Evolutionary conservation across 2,888 invertebrate species (phyloP).

Genomic region (Gasteruption jaculator): DNA sequence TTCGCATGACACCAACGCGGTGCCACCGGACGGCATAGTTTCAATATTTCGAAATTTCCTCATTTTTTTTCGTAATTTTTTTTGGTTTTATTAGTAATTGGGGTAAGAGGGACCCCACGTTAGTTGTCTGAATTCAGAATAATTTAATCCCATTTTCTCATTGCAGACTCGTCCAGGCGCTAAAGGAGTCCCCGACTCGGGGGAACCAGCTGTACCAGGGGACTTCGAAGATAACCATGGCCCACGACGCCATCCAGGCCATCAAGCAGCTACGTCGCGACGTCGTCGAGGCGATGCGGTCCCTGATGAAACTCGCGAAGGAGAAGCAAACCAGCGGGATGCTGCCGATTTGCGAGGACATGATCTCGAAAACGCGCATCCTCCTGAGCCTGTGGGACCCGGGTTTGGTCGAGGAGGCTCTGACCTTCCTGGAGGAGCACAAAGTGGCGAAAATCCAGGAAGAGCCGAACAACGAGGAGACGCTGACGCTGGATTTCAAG

Average conservation of each 20-base stretch:
- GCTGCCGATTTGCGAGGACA: slow-evolving; percentile 72
- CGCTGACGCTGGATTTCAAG: slow-evolving; percentile 35
- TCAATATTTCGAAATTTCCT: too few relatives aligned
- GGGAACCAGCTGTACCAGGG: slow-evolving; percentile 59
- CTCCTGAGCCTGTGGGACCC: slow-evolving; percentile 83
- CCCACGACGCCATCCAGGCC: slow-evolving; percentile 77
- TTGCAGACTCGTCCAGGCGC: slow-evolving; percentile 70
- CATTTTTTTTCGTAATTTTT: too few relatives aligned
- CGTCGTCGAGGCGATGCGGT: slow-evolving; percentile 73
- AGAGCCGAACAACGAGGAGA: slow-evolving; percentile 33
- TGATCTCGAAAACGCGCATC: slow-evolving; percentile 74
- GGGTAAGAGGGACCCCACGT: not conserved
- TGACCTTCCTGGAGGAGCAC: slow-evolving; percentile 77
- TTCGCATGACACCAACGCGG: too few relatives aligned
- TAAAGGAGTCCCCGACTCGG: slow-evolving; percentile 70
- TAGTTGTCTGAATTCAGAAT: too few relatives aligned
- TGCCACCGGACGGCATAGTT: too few relatives aligned
- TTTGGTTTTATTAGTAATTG: too few relatives aligned
- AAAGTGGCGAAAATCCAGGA: slow-evolving; percentile 54
- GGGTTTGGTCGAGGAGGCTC: slow-evolving; percentile 77
- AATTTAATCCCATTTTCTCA: slow-evolving; percentile 3
- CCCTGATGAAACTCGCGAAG: slow-evolving; percentile 68
- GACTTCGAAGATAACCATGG: slow-evolving; percentile 73
- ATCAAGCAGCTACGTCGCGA: slow-evolving; percentile 73
- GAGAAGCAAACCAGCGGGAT: slow-evolving; percentile 70